Conservation (phyloP, 1,140 invertebrate genomes). For the Drosophila gunungcola region DNA sequence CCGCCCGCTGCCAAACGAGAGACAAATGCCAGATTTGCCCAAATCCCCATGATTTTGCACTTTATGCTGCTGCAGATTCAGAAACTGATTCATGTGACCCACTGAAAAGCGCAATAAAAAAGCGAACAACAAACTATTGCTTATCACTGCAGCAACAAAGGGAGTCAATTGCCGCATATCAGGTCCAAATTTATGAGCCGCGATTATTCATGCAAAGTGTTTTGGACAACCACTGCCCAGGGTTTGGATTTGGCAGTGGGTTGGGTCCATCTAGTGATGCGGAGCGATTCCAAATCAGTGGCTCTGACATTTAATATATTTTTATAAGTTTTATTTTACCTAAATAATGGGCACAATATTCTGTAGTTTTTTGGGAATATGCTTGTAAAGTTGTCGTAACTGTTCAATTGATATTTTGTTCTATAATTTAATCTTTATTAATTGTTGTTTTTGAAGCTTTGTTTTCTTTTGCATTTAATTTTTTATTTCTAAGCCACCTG, state of each 20-base stretch:
- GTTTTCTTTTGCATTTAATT: no score
- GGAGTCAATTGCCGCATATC: constrained; percentile 53
- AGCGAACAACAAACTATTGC: constrained; percentile 28
- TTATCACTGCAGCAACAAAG: constrained; percentile 44
- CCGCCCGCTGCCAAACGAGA: constrained; percentile 13
- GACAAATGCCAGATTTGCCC: constrained; percentile 7
- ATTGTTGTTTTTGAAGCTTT: no score
- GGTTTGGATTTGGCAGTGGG: constrained; percentile 3
- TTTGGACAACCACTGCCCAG: constrained; percentile 16
- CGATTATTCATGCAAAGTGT: constrained; percentile 67
- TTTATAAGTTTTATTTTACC: not conserved
- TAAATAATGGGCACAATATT: not conserved
- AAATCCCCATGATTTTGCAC: constrained; percentile 57
- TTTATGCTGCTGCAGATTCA: constrained; percentile 36
- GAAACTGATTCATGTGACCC: constrained; percentile 66
- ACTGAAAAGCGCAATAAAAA: constrained; percentile 46
- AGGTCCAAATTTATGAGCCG: constrained; percentile 53
- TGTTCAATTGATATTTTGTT: no score
- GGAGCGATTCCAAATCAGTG: constrained; percentile 13
- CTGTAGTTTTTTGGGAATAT: no score
- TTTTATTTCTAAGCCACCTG: no score
- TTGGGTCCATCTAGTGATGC: not conserved
- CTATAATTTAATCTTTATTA: no score
- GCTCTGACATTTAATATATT: constrained; percentile 1
- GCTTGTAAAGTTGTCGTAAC: no score